Evolutionary conservation across 2,888 invertebrate species (phyloP).

Genomic region (Sarcophaga carnaria): DNA sequence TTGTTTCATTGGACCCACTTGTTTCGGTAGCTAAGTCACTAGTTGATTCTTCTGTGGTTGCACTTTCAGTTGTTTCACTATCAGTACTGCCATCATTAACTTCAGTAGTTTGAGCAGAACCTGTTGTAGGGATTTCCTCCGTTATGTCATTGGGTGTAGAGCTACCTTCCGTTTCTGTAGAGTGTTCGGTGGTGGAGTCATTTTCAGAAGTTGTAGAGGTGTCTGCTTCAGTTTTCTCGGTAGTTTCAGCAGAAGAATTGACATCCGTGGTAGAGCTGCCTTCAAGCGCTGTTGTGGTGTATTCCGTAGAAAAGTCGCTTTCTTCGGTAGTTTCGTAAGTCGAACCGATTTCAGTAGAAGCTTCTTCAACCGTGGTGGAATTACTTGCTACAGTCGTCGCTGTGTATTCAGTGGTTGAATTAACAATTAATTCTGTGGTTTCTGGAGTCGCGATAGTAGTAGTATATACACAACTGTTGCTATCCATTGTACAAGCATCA

Average conservation of each 20-base stretch:
- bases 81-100: not conserved
- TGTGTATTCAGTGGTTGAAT: too few relatives aligned
- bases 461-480: not conserved
- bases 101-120: not conserved
- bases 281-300: too few relatives aligned
- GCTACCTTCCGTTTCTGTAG: not conserved
- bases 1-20: not conserved
- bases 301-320: too few relatives aligned
- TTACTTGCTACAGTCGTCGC: not conserved
- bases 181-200: not conserved
- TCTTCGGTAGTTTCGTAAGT: not conserved
- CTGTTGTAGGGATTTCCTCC: not conserved
- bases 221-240: not conserved
- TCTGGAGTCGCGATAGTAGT: not conserved
- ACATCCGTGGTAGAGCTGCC: not conserved
- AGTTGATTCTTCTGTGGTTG: not conserved
- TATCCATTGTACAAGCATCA: conserved; percentile 26
- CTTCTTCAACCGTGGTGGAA: not conserved
- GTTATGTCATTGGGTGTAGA: not conserved
- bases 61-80: conserved; percentile 12
- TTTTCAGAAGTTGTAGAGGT: not conserved
- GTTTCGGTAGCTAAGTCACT: not conserved
- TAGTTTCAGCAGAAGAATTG: conserved; percentile 1
- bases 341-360: not conserved
- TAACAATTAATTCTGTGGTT: too few relatives aligned